These are phyloP conservation scores for Habrosyne pyritoides DNA, from an alignment of 2,888 invertebrate genomes.

Conservation along the genomic window DNA sequence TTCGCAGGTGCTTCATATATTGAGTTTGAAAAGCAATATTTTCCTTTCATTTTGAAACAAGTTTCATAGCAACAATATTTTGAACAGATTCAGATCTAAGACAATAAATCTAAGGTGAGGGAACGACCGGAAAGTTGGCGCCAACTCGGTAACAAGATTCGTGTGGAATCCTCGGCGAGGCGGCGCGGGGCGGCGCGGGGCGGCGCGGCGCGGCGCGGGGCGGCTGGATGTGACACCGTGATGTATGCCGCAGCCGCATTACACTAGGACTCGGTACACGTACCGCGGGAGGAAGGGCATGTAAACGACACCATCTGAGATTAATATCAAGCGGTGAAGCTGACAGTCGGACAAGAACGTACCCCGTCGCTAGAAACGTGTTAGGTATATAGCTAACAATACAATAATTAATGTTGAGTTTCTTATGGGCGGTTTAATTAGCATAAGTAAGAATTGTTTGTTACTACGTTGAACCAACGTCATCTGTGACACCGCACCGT, in stretches of 20 bases:
- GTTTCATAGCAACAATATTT: background rate
- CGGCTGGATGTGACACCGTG: background rate
- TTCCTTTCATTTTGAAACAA: too few species aligned
- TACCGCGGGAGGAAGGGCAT: background rate
- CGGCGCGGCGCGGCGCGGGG: too few species aligned
- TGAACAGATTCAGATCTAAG: background rate
- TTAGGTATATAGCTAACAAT: too few species aligned
- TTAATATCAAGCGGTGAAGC: background rate
- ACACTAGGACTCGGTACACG: background rate
- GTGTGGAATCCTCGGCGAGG: background rate
- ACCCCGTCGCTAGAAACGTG: too few species aligned
- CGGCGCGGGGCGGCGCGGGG: too few species aligned
- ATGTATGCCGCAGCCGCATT: background rate
- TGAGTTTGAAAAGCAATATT: too few species aligned
- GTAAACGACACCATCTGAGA: background rate
- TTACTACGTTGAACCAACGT: too few species aligned
- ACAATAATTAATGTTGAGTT: too few species aligned
- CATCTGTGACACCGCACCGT: too few species aligned
- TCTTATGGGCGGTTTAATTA: too few species aligned
- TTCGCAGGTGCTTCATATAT: too few species aligned
- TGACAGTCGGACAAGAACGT: background rate
- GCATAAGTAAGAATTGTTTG: too few species aligned
- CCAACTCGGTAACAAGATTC: background rate
- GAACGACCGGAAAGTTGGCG: background rate
- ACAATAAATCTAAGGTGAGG: background rate